Evolutionary conservation across 2,113 vertebrate genomes (phyloP).

Genomic region (Pluvianellus socialis): DNA sequence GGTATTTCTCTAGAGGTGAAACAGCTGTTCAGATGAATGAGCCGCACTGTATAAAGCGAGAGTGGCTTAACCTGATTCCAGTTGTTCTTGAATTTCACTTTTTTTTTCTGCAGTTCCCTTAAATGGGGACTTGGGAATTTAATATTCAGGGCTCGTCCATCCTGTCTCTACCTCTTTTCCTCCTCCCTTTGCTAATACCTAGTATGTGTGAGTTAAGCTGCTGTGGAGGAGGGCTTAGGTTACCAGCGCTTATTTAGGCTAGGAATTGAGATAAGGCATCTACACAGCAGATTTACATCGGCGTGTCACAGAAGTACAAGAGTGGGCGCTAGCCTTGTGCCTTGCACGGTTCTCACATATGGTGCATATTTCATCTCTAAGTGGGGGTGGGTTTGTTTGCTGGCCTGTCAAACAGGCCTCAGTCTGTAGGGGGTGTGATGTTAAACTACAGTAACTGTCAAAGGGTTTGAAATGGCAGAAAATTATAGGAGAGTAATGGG

Average conservation of each 20-base stretch:
- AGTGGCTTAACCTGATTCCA: conserved; percentile 51
- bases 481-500: conserved; percentile 64
- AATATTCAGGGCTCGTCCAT: conserved; percentile 34
- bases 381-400: conserved; percentile 45
- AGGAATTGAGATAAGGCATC: background rate
- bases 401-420: conserved; percentile 36
- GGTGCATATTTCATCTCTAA: conserved; percentile 9
- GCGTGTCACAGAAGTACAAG: background rate
- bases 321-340: background rate
- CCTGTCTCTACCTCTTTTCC: conserved; percentile 24
- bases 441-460: conserved; percentile 65
- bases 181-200: background rate
- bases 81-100: conserved; percentile 50
- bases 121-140: conserved; percentile 8
- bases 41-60: background rate
- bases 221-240: background rate
- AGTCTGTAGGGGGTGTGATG: conserved; percentile 61
- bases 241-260: accelerated
- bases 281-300: background rate
- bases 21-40: conserved; percentile 66
- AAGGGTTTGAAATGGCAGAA: conserved; percentile 57
- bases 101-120: background rate
- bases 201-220: background rate
- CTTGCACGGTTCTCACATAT: background rate
- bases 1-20: conserved; percentile 60